Evolutionary conservation across 2,797 vertebrate genomes (phyloP), one percentile per base, ranked within the genome.

Genomic region (Coccyzus lansbergi): DNA sequence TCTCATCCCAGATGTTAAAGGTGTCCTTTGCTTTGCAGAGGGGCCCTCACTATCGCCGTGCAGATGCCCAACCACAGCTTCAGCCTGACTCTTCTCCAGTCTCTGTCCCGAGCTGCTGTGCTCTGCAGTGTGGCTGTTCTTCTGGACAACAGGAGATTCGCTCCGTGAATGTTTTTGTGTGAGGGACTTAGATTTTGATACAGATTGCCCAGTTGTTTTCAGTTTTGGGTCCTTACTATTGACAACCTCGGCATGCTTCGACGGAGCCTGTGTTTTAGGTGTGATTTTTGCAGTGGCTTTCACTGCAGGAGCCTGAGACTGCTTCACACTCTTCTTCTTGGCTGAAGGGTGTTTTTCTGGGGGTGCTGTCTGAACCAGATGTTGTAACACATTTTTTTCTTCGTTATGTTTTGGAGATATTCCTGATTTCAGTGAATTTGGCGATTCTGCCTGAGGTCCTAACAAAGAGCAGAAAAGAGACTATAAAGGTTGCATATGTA

Each of bases 381-480:
- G 97, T 69, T 97, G 98, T 97, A 92, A 97, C 93, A 68, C 87
- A 88, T 42, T 98, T 98, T 96, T 98, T 98, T 98, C 98, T 94
- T 99, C 99, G 42, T 98, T 99, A 49, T 96, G 96, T 96, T 98
- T 99, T 71, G 98, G 98, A 95, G 98, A 99, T 31, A 96, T 84
- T 88, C 94, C 97, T 48, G 98, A 97, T 97, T 99, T 99, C 94
- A 98, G 89, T 77, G 97, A 95, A 92, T 88, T 98, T 31, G 97
- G 91, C 15, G 98, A 96, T 59, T 98, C 98, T 46, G 97, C 98
- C 89, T 98, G 98, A 67, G 98, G 93, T 79, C 97, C 99, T 99
- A 96, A 90, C 89, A 92, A 96, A 96, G 90, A 76, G 86, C 83
- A 75, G 70, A 85, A 53, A 94, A 95, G 80, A 67, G 55, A 96